A percentile compares a stretch with the other conserved stretches of the same genome.
These are phyloP conservation scores for Paedocypris micromegethes DNA, from an alignment of 2,797 vertebrate species.

Conservation along the genomic window DNA sequence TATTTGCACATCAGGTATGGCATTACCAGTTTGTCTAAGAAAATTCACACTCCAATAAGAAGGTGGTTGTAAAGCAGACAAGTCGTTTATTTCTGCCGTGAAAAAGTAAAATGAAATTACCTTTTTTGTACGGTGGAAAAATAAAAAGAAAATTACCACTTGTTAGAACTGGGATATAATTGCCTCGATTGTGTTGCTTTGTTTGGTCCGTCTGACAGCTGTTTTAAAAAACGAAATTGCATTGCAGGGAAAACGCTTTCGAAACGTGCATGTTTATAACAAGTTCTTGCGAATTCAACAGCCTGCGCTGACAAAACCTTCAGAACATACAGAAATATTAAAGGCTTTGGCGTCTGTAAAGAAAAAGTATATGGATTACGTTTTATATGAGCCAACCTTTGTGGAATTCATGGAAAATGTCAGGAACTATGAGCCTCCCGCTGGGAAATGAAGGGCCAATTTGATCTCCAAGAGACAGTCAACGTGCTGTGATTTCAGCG, in stretches of 20 bases:
- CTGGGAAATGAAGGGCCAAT: conserved; percentile 22
- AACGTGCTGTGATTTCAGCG: conserved; percentile 25
- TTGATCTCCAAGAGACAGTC: conserved; percentile 16
- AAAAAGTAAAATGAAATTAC: neutral
- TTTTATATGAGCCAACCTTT: conserved; percentile 29
- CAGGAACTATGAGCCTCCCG: conserved; percentile 22
- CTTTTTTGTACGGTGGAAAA: conserved; percentile 2
- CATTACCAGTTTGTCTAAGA: conserved; percentile 18
- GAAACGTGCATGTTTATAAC: conserved; percentile 10
- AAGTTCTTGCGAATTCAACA: conserved; percentile 8
- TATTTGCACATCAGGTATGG: conserved; percentile 17
- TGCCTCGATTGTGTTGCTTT: neutral
- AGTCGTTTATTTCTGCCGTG: conserved; percentile 8
- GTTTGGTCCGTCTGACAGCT: conserved; percentile 7
- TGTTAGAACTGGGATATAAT: too few relatives aligned
- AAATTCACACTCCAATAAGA: conserved; percentile 15
- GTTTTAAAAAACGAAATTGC: neutral
- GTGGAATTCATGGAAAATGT: conserved; percentile 30
- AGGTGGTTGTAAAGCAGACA: conserved; percentile 10
- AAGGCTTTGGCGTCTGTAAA: conserved; percentile 9
- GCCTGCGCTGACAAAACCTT: neutral
- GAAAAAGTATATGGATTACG: neutral
- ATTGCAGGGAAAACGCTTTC: neutral
- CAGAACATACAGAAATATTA: conserved; percentile 10
- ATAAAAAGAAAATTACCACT: neutral